Conservation (phyloP, 2,113 vertebrate genomes). For the Speoplatyrhinus poulsoni region DNA sequence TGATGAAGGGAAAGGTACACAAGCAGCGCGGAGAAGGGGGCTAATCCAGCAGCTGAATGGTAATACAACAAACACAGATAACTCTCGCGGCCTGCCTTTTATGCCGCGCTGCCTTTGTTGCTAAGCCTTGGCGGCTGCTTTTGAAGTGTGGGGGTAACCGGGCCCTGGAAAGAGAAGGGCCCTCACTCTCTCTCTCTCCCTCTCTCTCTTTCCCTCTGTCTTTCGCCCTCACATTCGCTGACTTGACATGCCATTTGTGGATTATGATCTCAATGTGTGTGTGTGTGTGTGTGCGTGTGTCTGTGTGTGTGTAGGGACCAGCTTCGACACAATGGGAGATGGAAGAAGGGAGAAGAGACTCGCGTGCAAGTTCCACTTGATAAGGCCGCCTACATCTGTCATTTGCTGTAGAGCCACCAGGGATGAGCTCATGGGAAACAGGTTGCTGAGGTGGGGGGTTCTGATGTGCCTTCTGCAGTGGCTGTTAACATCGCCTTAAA, state of each 20-base stretch:
- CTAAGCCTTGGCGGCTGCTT: slow-evolving; percentile 77
- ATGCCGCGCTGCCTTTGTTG: slow-evolving; percentile 81
- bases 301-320: too few relatives aligned
- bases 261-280: slow-evolving; percentile 85
- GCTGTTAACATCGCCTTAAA: not conserved
- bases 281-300: slow-evolving; percentile 51
- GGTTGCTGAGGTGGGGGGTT: not conserved
- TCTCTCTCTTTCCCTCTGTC: slow-evolving; percentile 24
- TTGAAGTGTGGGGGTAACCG: slow-evolving; percentile 85
- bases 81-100: slow-evolving; percentile 79
- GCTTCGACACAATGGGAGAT: slow-evolving; percentile 1
- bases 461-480: not conserved
- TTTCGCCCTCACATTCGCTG: slow-evolving; percentile 72
- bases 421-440: slow-evolving; percentile 11
- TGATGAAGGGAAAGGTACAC: slow-evolving; percentile 72
- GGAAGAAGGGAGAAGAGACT: slow-evolving; percentile 1
- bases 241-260: slow-evolving; percentile 81
- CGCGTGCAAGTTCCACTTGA: too few relatives aligned
- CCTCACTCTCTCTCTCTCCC: slow-evolving; percentile 37
- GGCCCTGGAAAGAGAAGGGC: slow-evolving; percentile 45
- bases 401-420: not conserved
- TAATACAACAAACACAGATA: slow-evolving; percentile 75
- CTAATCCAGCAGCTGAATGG: slow-evolving; percentile 72
- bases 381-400: not conserved
- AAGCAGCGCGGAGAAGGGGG: slow-evolving; percentile 55